Conservation (phyloP, 92 coral and sea anemone species). For the Paramuricea clavata region DNA sequence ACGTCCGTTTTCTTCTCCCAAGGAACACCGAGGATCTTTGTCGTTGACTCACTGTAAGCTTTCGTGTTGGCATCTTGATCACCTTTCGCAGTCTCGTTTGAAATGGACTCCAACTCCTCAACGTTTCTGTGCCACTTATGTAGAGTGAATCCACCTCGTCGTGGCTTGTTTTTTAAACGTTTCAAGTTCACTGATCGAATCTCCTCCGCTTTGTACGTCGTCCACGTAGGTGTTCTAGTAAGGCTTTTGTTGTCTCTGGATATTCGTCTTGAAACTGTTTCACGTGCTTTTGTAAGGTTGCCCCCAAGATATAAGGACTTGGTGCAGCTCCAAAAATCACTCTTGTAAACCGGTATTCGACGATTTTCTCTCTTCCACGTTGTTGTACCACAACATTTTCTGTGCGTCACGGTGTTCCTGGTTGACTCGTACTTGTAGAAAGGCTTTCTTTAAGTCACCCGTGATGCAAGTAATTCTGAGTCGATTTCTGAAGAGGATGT, state of each 20-base stretch:
- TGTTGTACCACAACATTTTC: not conserved
- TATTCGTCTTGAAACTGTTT: not conserved
- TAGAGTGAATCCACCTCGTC: conserved; percentile 68
- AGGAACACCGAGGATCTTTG: conserved; percentile 23
- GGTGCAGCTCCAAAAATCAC: not conserved
- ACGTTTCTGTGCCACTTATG: conserved; percentile 85
- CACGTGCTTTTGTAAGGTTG: not conserved
- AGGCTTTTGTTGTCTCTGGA: conserved; percentile 15
- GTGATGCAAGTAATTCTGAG: conserved; percentile 45
- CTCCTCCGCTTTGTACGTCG: conserved; percentile 24
- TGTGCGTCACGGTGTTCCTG: not conserved
- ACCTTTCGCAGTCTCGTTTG: not conserved
- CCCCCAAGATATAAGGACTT: not conserved
- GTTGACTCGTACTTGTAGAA: not conserved
- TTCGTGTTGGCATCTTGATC: not conserved
- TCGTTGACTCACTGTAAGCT: not conserved
- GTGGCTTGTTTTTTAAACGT: conserved; percentile 68
- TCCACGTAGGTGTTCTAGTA: conserved; percentile 13
- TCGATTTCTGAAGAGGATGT: conserved; percentile 63
- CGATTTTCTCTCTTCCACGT: not conserved
- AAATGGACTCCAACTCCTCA: conserved; percentile 28
- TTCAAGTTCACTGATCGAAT: not conserved
- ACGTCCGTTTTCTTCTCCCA: conserved; percentile 23
- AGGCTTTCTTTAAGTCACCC: conserved; percentile 57
- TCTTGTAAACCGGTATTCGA: conserved; percentile 1